Evolutionary conservation across 2,888 invertebrate genomes (phyloP).

Genomic region (Acholoe squamosa): DNA sequence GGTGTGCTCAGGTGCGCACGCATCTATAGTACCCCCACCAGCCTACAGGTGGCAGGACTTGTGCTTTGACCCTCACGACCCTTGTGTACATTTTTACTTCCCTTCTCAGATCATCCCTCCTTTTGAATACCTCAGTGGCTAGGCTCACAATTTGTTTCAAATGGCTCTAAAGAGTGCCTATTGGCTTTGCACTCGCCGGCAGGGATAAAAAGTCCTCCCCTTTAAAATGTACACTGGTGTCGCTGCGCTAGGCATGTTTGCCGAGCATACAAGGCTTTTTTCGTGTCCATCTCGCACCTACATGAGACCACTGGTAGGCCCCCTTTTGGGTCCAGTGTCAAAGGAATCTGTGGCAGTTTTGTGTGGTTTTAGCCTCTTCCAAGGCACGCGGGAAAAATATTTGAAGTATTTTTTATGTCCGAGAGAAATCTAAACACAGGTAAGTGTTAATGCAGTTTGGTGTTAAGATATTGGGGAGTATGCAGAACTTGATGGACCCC

Average conservation of each 20-base stretch:
- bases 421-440: too few species aligned
- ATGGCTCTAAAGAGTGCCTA: constrained; percentile 60
- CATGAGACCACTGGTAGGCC: background rate
- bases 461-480: too few species aligned
- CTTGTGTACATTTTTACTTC: constrained; percentile 44
- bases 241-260: constrained; percentile 11
- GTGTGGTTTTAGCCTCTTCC: constrained; percentile 39
- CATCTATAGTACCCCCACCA: background rate
- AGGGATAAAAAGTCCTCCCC: constrained; percentile 11
- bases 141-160: constrained; percentile 57
- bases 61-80: constrained; percentile 31
- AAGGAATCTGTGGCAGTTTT: background rate
- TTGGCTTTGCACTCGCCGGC: constrained; percentile 41
- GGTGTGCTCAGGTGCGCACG: constrained; percentile 57
- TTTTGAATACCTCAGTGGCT: background rate
- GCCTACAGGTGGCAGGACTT: constrained; percentile 29
- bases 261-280: constrained; percentile 8
- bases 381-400: constrained; percentile 18
- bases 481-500: too few species aligned
- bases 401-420: constrained; percentile 42
- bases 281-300: constrained; percentile 18
- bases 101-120: background rate
- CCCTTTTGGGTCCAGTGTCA: background rate
- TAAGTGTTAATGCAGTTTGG: too few species aligned
- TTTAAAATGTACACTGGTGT: background rate